Conservation (phyloP, 2,797 vertebrate species). For the Cuculus canorus region DNA sequence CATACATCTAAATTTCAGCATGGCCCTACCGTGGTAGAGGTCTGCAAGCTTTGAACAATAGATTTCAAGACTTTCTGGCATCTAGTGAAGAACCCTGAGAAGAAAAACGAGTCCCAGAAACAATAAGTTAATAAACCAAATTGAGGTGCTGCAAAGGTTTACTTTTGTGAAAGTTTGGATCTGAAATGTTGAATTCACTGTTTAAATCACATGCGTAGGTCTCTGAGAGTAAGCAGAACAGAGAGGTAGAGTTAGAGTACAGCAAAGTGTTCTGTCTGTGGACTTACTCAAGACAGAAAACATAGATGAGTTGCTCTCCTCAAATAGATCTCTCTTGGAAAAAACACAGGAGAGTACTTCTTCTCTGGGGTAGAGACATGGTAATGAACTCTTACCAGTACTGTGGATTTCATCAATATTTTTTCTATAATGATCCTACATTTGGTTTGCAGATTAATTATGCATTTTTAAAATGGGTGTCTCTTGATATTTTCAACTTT, state of each 20-base stretch:
- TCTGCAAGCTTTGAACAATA: background rate
- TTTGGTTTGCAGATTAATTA: background rate
- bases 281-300: background rate
- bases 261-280: background rate
- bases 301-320: background rate
- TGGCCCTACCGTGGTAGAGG: background rate
- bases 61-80: background rate
- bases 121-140: background rate
- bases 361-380: background rate
- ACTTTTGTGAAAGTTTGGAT: background rate
- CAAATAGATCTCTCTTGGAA: background rate
- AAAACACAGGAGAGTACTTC: background rate
- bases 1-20: background rate
- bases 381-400: background rate
- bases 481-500: background rate
- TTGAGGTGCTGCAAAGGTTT: background rate
- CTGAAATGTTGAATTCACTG: background rate
- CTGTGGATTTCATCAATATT: background rate
- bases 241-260: background rate
- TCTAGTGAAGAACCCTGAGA: background rate
- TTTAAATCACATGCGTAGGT: background rate
- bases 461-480: background rate
- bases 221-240: background rate
- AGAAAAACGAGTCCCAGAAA: background rate
- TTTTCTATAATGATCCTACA: background rate